A percentile compares a stretch with the other conserved stretches of the same genome.
Evolutionary conservation across 2,888 invertebrate species (phyloP).

Genomic region (Cheilosia variabilis): DNA sequence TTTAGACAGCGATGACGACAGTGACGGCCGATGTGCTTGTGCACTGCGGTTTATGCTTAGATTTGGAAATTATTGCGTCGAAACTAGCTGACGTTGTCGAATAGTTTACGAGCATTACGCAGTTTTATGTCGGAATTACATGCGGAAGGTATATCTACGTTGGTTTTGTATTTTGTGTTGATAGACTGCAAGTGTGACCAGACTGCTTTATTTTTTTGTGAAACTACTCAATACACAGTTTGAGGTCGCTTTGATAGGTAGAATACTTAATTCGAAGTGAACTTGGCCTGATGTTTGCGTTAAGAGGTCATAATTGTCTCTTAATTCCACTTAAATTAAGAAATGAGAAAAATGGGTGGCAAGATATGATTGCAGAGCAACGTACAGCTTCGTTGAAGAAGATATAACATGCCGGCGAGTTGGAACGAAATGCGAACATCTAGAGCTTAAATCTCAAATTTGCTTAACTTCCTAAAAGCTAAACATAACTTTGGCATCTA

Average conservation of each 20-base stretch:
- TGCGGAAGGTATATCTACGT: constrained; percentile 4
- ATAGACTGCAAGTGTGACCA: constrained; percentile 38
- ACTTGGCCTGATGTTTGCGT: too few relatives aligned
- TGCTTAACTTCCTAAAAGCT: too few relatives aligned
- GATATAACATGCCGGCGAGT: too few relatives aligned
- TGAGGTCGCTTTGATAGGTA: background rate
- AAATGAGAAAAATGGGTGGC: too few relatives aligned
- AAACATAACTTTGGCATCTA: too few relatives aligned
- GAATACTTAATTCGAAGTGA: background rate
- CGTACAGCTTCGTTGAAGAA: too few relatives aligned
- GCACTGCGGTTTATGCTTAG: constrained; percentile 7
- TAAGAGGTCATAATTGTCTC: too few relatives aligned
- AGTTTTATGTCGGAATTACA: background rate
- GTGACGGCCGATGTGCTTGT: background rate
- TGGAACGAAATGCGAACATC: too few relatives aligned
- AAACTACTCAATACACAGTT: background rate
- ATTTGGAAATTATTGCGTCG: constrained; percentile 39
- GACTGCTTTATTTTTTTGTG: constrained; percentile 26
- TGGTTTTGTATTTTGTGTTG: background rate
- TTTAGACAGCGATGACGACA: constrained; percentile 26
- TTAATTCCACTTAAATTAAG: too few relatives aligned
- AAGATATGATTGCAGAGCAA: too few relatives aligned
- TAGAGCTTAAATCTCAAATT: too few relatives aligned
- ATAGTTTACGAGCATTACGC: constrained; percentile 39
- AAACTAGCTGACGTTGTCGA: constrained; percentile 2